These are phyloP conservation scores for Platysteira castanea DNA, from an alignment of 2,113 vertebrate genomes.

Conservation along the genomic window DNA sequence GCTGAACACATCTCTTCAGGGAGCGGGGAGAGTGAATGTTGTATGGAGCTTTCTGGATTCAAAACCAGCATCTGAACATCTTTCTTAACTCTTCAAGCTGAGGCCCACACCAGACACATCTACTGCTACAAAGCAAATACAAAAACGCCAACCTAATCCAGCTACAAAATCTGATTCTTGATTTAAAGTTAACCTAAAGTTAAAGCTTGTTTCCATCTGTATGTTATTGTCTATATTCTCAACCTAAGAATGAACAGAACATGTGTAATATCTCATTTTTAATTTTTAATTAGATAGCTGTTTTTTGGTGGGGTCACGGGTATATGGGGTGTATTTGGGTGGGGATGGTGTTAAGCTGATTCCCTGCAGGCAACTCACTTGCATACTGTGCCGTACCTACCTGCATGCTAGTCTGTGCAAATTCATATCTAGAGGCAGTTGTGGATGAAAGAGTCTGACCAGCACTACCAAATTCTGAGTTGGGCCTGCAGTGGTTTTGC, in stretches of 20 bases:
- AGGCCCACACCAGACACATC: not conserved
- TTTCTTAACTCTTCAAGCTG: not conserved
- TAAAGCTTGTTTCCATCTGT: not conserved
- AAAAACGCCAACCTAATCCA: not conserved
- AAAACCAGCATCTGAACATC: not conserved
- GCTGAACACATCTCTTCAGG: not conserved
- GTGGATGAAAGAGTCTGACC: not conserved
- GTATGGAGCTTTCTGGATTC: not conserved
- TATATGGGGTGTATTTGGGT: not conserved
- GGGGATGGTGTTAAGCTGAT: not conserved
- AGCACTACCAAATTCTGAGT: not conserved
- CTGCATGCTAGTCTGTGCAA: not conserved
- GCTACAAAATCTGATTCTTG: not conserved
- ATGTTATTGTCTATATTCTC: not conserved
- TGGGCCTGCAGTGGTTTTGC: not conserved
- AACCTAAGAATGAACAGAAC: not conserved
- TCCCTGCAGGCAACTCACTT: not conserved
- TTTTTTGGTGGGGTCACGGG: rapidly evolving
- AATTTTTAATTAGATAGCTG: not conserved
- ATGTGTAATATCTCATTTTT: not conserved
- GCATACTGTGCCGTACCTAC: not conserved
- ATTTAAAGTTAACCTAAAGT: not conserved
- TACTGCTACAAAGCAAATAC: not conserved
- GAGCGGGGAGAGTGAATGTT: not conserved
- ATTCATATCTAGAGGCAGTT: not conserved